Percentiles rank a stretch among this genome's conserved stretches.
Conservation (phyloP, 1,140 invertebrate species). For the Oncopodura yosiiana region DNA sequence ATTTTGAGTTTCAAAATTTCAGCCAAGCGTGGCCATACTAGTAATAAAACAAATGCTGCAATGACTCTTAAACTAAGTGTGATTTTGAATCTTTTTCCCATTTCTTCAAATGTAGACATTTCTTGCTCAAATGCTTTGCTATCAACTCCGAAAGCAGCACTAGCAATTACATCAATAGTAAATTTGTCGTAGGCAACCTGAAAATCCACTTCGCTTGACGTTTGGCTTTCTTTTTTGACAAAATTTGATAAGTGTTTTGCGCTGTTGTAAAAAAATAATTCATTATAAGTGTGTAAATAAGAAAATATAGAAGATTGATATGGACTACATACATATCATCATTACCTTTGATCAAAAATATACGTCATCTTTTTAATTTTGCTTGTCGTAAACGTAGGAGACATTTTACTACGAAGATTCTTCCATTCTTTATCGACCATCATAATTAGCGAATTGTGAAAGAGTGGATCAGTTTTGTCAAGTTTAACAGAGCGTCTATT, state of each 20-base stretch:
- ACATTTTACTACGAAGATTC: no score
- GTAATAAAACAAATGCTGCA: not conserved
- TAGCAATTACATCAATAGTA: constrained; percentile 46
- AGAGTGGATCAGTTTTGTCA: constrained; percentile 4
- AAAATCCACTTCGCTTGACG: constrained; percentile 5
- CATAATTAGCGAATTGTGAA: not conserved
- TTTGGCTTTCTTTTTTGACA: not conserved
- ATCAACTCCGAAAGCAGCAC: constrained; percentile 44
- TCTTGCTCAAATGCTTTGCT: constrained; percentile 32
- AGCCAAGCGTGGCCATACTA: not conserved
- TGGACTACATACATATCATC: no score
- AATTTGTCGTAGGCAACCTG: constrained; percentile 37
- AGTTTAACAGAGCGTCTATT: not conserved
- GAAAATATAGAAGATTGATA: no score
- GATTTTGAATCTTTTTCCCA: constrained; percentile 4
- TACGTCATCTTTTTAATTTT: no score
- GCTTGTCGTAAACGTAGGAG: no score
- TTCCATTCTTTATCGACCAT: no score
- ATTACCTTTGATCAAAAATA: no score
- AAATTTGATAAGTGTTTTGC: no score
- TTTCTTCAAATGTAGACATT: constrained; percentile 28
- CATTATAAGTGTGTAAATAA: no score
- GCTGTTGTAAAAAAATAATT: no score
- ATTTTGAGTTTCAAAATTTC: not conserved
- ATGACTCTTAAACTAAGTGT: constrained; percentile 9